Conservation (phyloP, 2,113 vertebrate genomes). For the Oplegnathus fasciatus region DNA sequence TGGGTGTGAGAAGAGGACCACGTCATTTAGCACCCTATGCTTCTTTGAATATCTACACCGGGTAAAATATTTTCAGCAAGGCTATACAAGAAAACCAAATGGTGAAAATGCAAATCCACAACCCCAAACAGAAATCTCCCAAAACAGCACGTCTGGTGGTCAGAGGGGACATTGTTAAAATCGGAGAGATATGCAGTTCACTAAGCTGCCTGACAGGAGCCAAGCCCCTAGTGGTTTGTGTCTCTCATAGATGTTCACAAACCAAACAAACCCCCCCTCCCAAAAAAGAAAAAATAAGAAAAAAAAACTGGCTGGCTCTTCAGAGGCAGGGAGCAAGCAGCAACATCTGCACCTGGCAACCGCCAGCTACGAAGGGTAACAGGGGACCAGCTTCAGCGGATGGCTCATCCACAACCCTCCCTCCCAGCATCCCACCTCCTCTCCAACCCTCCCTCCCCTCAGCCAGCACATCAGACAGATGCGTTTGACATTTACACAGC, state of each 20-base stretch:
- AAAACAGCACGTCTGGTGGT: slow-evolving; percentile 64
- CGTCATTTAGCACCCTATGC: slow-evolving; percentile 22
- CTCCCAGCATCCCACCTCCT: slow-evolving; percentile 41
- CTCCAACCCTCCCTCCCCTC: slow-evolving; percentile 52
- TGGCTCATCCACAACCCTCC: slow-evolving; percentile 60
- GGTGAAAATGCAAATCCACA: slow-evolving; percentile 66
- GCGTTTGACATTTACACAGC: slow-evolving; percentile 84
- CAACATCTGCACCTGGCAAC: slow-evolving; percentile 81
- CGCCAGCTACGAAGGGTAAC: slow-evolving; percentile 60
- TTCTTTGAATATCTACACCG: slow-evolving; percentile 21
- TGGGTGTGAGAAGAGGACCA: neutral
- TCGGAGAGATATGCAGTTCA: slow-evolving; percentile 70
- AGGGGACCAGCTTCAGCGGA: slow-evolving; percentile 63
- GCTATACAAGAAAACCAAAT: slow-evolving; percentile 37
- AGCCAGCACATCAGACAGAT: slow-evolving; percentile 73
- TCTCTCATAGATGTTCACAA: slow-evolving; percentile 68
- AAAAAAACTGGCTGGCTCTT: slow-evolving; percentile 59
- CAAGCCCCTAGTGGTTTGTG: slow-evolving; percentile 61
- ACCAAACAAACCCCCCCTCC: slow-evolving; percentile 26
- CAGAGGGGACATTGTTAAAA: slow-evolving; percentile 79
- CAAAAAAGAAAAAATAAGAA: neutral
- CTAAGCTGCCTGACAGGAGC: slow-evolving; percentile 77
- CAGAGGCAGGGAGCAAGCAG: slow-evolving; percentile 67
- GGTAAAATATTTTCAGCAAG: slow-evolving; percentile 21
- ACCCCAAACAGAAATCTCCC: slow-evolving; percentile 51